These are phyloP conservation scores for Oostethus manadensis DNA, from an alignment of 2,113 vertebrate genomes.

Conservation along the genomic window DNA sequence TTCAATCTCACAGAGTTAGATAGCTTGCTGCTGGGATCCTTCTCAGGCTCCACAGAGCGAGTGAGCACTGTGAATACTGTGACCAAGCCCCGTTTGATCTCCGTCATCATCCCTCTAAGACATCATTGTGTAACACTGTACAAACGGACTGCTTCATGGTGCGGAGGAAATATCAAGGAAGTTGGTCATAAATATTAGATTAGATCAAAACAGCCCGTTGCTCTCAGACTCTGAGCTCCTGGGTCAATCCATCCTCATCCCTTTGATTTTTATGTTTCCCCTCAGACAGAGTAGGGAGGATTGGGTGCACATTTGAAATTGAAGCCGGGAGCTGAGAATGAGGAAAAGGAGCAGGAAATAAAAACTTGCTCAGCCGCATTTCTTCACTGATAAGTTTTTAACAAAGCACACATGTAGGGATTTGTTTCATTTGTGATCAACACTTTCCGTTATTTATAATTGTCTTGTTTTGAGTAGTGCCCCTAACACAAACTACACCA, in stretches of 20 bases:
- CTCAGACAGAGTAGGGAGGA: conserved; percentile 37
- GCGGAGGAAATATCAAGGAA: conserved; percentile 70
- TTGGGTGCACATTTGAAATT: conserved; percentile 30
- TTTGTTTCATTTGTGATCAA: conserved; percentile 66
- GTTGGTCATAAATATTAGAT: conserved; percentile 76
- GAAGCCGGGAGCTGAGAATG: conserved; percentile 9
- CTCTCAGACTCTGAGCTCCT: conserved; percentile 60
- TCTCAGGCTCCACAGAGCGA: conserved; percentile 47
- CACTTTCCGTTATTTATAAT: conserved; percentile 67
- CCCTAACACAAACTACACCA: conserved; percentile 47
- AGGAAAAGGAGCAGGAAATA: conserved; percentile 13
- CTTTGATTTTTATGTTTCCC: conserved; percentile 46
- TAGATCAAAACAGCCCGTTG: conserved; percentile 69
- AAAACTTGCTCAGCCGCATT: conserved; percentile 22
- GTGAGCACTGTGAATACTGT: conserved; percentile 45
- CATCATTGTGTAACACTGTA: conserved; percentile 65
- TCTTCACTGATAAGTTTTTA: conserved; percentile 44
- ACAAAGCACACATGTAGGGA: conserved; percentile 50
- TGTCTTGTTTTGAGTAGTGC: conserved; percentile 66
- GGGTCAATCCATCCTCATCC: conserved; percentile 61
- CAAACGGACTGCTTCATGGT: conserved; percentile 55
- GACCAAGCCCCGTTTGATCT: conserved; percentile 63
- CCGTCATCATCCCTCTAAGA: conserved; percentile 65
- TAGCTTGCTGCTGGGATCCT: conserved; percentile 56
- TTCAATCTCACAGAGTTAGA: conserved; percentile 61